These are phyloP conservation scores for Eupithecia abbreviata DNA, from an alignment of 2,888 invertebrate genomes.

Conservation along the genomic window DNA sequence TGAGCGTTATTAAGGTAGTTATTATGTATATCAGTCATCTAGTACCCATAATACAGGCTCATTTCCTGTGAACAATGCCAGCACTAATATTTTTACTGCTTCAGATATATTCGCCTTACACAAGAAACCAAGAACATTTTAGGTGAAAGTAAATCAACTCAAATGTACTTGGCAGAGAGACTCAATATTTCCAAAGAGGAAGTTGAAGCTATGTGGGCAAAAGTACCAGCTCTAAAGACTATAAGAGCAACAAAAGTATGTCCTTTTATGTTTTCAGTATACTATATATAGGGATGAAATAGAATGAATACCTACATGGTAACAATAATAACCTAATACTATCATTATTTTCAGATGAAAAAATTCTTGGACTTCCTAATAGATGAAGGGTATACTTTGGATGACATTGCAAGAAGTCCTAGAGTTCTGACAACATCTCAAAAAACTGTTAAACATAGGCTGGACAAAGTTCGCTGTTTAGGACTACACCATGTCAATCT, in stretches of 20 bases:
- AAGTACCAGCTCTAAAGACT: constrained; percentile 79
- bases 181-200: constrained; percentile 73
- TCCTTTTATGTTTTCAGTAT: neutral
- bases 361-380: constrained; percentile 83
- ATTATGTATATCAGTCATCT: no score
- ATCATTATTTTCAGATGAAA: constrained; percentile 75
- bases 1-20: no score
- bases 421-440: constrained; percentile 83
- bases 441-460: constrained; percentile 80
- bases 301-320: neutral
- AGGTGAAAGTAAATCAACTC: constrained; percentile 76
- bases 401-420: constrained; percentile 81
- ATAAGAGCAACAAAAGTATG: constrained; percentile 83
- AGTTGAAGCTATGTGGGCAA: constrained; percentile 78
- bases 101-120: constrained; percentile 65
- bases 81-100: constrained; percentile 39
- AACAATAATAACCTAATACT: neutral
- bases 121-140: constrained; percentile 78
- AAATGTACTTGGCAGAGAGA: constrained; percentile 81
- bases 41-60: no score
- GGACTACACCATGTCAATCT: constrained; percentile 79
- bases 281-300: neutral
- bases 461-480: constrained; percentile 75
- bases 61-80: neutral
- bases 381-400: constrained; percentile 77